Evolutionary conservation across 1,140 invertebrate species (phyloP), one percentile per base, ranked within the genome.

Genomic region (Papilio dardanus): DNA sequence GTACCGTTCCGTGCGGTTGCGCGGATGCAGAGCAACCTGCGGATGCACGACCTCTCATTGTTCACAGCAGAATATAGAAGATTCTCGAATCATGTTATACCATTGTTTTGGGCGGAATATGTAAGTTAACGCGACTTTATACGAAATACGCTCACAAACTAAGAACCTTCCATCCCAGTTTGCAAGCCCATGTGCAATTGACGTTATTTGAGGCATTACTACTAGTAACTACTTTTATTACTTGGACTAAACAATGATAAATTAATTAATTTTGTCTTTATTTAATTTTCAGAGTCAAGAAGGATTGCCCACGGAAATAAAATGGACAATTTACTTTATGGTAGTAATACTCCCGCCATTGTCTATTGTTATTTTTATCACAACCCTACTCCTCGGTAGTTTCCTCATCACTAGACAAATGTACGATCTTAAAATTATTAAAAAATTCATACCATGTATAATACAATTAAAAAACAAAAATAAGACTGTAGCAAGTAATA

Each of bases 71-170:
- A 91, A 3, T 89, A 95, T 3, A 78, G 90, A 8, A 92, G 79
- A 77, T 95, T 96, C 77, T 94, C 94, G 33, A 92, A 95, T 71
- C 88, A 92, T 3, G 82, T 94, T 0, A 77, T 96, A 37, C 95
- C 95, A 0, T 86, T 95, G 79, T 95, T 94, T 78, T 96, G 95
- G 95, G 86, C 93, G 0, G 95, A 96, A 95, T 95, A 95, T 87
- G 95, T 96, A 89, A 95, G 94, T 94, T 78, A 14, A 19, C n/a
- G n/a, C n/a, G n/a, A n/a, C 35, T 37, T 37, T 37, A n/a, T n/a
- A n/a, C n/a, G n/a, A 35, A 35, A 35, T 35, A 35, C 33, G 33
- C 4, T n/a, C n/a, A n/a, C n/a, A n/a, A n/a, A n/a, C n/a, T n/a
- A n/a, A n/a, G n/a, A n/a, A n/a, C n/a, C 6, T 3, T 3, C 35